Evolutionary conservation across 2,888 invertebrate species (phyloP).

Genomic region (Drosophila yooni): DNA sequence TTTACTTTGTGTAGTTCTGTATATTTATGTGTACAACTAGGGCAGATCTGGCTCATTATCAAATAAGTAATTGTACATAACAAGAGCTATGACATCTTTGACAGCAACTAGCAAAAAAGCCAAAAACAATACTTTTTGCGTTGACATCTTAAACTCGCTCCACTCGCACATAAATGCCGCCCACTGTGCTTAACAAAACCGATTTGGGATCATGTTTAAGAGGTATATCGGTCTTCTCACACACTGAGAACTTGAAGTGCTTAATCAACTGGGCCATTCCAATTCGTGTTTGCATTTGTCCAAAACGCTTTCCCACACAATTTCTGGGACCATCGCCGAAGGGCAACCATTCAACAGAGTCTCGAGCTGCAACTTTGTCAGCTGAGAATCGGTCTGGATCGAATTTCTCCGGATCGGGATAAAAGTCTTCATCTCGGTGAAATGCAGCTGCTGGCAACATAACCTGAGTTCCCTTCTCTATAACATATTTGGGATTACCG

Average conservation of each 20-base stretch:
- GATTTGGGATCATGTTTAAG: slow-evolving; percentile 56
- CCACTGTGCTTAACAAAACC: slow-evolving; percentile 52
- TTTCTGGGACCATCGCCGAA: slow-evolving; percentile 84
- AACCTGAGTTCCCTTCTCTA: slow-evolving; percentile 84
- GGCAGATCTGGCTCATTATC: too few relatives aligned
- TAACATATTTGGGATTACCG: slow-evolving; percentile 85
- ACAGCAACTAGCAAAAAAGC: slow-evolving; percentile 25
- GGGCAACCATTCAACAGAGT: slow-evolving; percentile 81
- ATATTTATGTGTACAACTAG: too few relatives aligned
- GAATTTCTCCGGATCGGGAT: slow-evolving; percentile 87
- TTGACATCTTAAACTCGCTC: slow-evolving; percentile 9
- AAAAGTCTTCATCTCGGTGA: slow-evolving; percentile 86
- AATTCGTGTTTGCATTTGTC: slow-evolving; percentile 77
- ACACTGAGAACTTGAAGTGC: slow-evolving; percentile 70
- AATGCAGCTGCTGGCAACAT: slow-evolving; percentile 84
- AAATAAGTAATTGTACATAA: too few relatives aligned
- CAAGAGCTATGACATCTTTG: slow-evolving; percentile 65
- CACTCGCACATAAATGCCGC: slow-evolving; percentile 46
- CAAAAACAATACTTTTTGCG: too few relatives aligned
- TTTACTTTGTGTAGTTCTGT: not conserved
- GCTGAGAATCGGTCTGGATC: slow-evolving; percentile 87
- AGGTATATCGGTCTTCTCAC: slow-evolving; percentile 69
- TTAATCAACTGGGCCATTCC: slow-evolving; percentile 77
- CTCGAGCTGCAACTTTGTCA: slow-evolving; percentile 86
- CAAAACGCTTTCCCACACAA: slow-evolving; percentile 83